Percentiles rank a stretch among this genome's conserved stretches.
Evolutionary conservation across 2,888 invertebrate species (phyloP).

Genomic region (Calameuta idolon): DNA sequence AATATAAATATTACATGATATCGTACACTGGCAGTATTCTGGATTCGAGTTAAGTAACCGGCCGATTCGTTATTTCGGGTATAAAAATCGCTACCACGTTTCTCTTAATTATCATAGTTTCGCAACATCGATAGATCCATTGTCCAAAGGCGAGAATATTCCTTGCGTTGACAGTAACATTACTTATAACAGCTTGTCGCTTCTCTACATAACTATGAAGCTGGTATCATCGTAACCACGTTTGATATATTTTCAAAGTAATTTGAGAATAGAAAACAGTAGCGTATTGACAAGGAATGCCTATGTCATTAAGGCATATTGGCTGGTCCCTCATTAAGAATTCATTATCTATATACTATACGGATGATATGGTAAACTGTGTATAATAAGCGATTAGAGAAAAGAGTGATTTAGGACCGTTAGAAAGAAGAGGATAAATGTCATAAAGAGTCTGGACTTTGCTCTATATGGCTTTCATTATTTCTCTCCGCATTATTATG

Average conservation of each 20-base stretch:
- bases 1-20: background rate
- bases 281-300: background rate
- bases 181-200: too few relatives aligned
- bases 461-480: background rate
- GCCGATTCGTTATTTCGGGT: background rate
- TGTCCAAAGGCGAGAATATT: background rate
- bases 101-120: conserved; percentile 34
- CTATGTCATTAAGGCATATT: background rate
- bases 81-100: background rate
- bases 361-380: background rate
- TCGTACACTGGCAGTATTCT: background rate
- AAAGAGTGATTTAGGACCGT: conserved; percentile 13
- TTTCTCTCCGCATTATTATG: background rate
- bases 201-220: too few relatives aligned
- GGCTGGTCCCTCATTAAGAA: background rate
- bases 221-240: too few relatives aligned
- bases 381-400: conserved; percentile 9
- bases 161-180: too few relatives aligned
- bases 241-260: background rate
- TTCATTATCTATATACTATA: background rate
- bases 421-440: conserved; percentile 7
- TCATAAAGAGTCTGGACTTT: conserved; percentile 8
- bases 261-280: background rate
- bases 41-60: background rate
- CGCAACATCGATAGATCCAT: conserved; percentile 31